Evolutionary conservation across 2,113 vertebrate genomes (phyloP).

Genomic region (Bos indicus): DNA sequence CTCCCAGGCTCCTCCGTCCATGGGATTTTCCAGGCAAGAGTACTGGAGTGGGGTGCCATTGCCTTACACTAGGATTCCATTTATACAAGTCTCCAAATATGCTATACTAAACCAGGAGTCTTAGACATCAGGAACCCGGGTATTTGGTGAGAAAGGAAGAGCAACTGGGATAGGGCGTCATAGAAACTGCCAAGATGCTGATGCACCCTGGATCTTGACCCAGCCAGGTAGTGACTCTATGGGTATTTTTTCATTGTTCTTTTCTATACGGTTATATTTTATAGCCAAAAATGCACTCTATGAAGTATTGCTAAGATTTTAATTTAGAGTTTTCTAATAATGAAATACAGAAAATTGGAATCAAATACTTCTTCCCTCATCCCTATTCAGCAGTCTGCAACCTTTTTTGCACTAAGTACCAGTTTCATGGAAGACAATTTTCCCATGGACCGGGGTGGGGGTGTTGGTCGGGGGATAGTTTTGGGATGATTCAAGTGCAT

Average conservation of each 20-base stretch:
- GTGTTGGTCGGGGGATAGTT: background rate
- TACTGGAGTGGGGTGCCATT: no score
- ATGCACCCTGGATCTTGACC: background rate
- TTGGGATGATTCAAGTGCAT: background rate
- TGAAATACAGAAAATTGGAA: background rate
- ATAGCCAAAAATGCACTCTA: background rate
- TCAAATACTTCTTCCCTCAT: background rate
- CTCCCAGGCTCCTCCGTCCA: no score
- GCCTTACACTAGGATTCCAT: background rate
- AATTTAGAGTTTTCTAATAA: constrained; percentile 6
- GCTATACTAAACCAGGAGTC: background rate
- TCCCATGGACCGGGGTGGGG: rapidly evolving
- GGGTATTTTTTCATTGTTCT: background rate
- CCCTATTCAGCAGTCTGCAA: background rate
- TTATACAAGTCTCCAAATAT: background rate
- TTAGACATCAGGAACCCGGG: background rate
- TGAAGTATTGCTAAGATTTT: background rate
- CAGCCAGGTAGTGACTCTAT: background rate
- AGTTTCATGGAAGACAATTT: background rate
- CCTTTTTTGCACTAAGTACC: background rate
- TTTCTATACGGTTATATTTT: background rate
- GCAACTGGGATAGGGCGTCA: background rate
- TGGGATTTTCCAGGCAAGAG: no score
- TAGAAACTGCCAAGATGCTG: background rate
- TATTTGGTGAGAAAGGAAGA: background rate